Conservation (phyloP, 1,140 invertebrate species). For the Hyles vespertilio region DNA sequence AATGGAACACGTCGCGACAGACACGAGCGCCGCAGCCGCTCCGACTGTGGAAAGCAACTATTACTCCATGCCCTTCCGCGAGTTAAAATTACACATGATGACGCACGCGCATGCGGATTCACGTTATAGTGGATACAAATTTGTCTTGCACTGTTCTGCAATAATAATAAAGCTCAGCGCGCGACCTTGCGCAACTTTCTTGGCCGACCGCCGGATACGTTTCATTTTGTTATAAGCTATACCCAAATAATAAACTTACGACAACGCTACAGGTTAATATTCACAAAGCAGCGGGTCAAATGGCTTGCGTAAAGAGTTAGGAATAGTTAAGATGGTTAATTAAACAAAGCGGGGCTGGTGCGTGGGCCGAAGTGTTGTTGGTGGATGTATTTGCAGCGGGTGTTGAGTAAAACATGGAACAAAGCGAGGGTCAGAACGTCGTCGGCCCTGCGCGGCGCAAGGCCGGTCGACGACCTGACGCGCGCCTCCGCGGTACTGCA, state of each 20-base stretch:
- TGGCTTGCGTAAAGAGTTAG: neutral
- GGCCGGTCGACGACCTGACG: slow-evolving; percentile 67
- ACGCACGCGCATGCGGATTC: slow-evolving; percentile 58
- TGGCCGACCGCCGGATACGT: slow-evolving; percentile 38
- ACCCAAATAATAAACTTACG: neutral
- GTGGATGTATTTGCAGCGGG: slow-evolving; percentile 25
- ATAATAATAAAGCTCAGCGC: slow-evolving; percentile 56
- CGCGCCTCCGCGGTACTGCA: slow-evolving; percentile 41
- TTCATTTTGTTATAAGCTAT: slow-evolving; percentile 1
- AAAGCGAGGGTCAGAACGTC: slow-evolving; percentile 58
- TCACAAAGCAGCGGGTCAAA: neutral
- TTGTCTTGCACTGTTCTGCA: slow-evolving; percentile 62
- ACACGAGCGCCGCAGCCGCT: slow-evolving; percentile 35
- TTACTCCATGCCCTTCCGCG: slow-evolving; percentile 59
- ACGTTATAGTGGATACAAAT: slow-evolving; percentile 52
- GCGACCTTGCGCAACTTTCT: slow-evolving; percentile 66
- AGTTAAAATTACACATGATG: slow-evolving; percentile 62
- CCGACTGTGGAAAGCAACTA: slow-evolving; percentile 47
- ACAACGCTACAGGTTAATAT: neutral
- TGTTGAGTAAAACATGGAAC: slow-evolving; percentile 37
- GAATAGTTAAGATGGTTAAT: neutral
- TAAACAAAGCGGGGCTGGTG: slow-evolving; percentile 8
- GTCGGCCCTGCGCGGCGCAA: slow-evolving; percentile 61
- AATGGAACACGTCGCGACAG: slow-evolving; percentile 37
- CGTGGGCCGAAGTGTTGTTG: slow-evolving; percentile 27